Conservation (phyloP, 2,888 invertebrate species). For the Drosophila nr. medialis region DNA sequence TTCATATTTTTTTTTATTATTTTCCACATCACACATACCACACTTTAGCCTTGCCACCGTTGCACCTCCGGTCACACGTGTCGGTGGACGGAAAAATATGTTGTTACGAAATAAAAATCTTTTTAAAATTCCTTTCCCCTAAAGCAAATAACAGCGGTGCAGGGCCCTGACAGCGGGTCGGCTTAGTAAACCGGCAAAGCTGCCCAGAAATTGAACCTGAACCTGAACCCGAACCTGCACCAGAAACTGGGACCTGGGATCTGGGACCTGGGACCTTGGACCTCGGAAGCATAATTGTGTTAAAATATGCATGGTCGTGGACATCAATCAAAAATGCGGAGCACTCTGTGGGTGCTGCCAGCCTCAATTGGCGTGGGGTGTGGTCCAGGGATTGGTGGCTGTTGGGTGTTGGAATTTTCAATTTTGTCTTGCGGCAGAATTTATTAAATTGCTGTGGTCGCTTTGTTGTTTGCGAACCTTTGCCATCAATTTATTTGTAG, state of each 20-base stretch:
- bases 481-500: slow-evolving; percentile 70
- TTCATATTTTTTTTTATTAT: slow-evolving; percentile 24
- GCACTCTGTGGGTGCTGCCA: slow-evolving; percentile 22
- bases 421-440: slow-evolving; percentile 68
- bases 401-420: slow-evolving; percentile 62
- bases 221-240: slow-evolving; percentile 1
- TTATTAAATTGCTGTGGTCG: slow-evolving; percentile 73
- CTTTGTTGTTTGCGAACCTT: slow-evolving; percentile 47
- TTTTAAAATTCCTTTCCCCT: slow-evolving; percentile 70
- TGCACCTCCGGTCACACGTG: slow-evolving; percentile 33
- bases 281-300: slow-evolving; percentile 29
- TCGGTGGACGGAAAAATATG: slow-evolving; percentile 44
- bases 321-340: slow-evolving; percentile 71
- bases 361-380: slow-evolving; percentile 40
- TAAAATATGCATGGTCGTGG: slow-evolving; percentile 56
- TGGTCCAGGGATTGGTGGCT: not conserved
- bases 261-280: slow-evolving; percentile 2
- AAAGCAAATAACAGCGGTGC: slow-evolving; percentile 63
- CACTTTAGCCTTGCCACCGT: slow-evolving; percentile 39
- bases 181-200: slow-evolving; percentile 59
- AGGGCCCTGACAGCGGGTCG: slow-evolving; percentile 16
- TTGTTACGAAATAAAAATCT: slow-evolving; percentile 73
- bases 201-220: not conserved
- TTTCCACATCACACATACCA: slow-evolving; percentile 61
- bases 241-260: not conserved